phyloP scores from a whole-genome alignment of 2,113 vertebrate species.

The Corynorhinus townsendii region DNA sequence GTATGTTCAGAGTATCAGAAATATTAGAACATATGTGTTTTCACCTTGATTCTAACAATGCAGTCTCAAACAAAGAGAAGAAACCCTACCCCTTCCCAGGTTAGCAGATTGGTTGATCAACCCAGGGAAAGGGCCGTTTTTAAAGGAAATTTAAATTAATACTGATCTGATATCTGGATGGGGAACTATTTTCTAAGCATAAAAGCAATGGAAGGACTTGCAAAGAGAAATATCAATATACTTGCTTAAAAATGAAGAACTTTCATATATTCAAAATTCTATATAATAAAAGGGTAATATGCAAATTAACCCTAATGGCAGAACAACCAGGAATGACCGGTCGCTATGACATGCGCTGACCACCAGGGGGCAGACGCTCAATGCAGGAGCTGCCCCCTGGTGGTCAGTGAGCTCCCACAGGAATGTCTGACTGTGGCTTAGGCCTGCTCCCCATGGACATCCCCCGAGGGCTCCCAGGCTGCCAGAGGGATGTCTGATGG shows the following conservation, averaged over 20 bases:
- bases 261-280: neutral
- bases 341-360: too few relatives aligned
- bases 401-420: too few relatives aligned
- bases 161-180: neutral
- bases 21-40: neutral
- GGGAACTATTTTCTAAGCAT: neutral
- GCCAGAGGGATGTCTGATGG: too few relatives aligned
- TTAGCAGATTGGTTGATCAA: neutral
- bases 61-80: neutral
- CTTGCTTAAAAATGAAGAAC: neutral
- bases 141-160: neutral
- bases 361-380: too few relatives aligned
- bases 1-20: neutral
- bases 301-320: too few relatives aligned
- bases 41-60: neutral
- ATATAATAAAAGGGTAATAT: too few relatives aligned
- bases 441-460: too few relatives aligned
- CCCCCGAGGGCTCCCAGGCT: too few relatives aligned
- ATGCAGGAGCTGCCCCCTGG: too few relatives aligned
- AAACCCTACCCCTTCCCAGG: neutral
- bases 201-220: neutral
- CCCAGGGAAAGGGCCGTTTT: neutral
- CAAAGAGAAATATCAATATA: neutral
- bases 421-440: too few relatives aligned
- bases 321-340: too few relatives aligned